A percentile compares a stretch with the other conserved stretches of the same genome.
These are phyloP conservation scores for Pilophorus perplexus DNA, from an alignment of 2,888 invertebrate species.

Conservation along the genomic window DNA sequence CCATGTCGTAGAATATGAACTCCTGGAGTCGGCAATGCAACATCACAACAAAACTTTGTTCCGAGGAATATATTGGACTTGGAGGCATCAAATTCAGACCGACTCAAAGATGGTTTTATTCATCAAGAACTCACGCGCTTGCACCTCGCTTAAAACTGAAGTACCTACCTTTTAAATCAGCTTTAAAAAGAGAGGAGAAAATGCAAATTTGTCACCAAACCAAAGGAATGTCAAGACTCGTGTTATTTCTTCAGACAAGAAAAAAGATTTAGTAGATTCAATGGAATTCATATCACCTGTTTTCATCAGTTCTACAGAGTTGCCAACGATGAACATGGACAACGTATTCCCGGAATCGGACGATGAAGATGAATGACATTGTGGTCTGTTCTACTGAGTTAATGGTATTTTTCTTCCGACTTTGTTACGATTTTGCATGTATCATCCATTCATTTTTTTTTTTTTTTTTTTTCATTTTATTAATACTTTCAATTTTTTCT, in stretches of 20 bases:
- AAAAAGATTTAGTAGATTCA: slow-evolving; percentile 2
- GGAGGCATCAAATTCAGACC: too few relatives aligned
- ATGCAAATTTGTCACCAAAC: slow-evolving; percentile 5
- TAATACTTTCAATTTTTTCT: too few relatives aligned
- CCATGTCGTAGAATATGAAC: too few relatives aligned
- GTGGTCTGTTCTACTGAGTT: background rate
- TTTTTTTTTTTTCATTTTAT: slow-evolving; percentile 6
- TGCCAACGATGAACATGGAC: slow-evolving; percentile 7
- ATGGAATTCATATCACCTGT: slow-evolving; percentile 13
- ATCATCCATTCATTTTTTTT: too few relatives aligned
- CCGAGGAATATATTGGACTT: too few relatives aligned
- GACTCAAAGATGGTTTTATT: too few relatives aligned
- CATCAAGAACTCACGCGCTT: too few relatives aligned
- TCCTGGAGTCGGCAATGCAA: too few relatives aligned
- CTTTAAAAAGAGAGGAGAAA: slow-evolving; percentile 5
- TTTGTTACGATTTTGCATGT: background rate
- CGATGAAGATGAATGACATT: background rate
- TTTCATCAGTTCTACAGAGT: background rate
- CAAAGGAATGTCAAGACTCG: background rate
- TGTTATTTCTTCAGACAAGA: slow-evolving; percentile 13
- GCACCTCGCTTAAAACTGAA: slow-evolving; percentile 9
- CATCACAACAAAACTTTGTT: too few relatives aligned
- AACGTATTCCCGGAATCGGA: background rate
- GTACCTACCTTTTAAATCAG: background rate
- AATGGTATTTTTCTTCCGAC: background rate